Evolutionary conservation across 2,888 invertebrate species (phyloP), one percentile per base, ranked within the genome.

Genomic region (Neoascia interrupta): DNA sequence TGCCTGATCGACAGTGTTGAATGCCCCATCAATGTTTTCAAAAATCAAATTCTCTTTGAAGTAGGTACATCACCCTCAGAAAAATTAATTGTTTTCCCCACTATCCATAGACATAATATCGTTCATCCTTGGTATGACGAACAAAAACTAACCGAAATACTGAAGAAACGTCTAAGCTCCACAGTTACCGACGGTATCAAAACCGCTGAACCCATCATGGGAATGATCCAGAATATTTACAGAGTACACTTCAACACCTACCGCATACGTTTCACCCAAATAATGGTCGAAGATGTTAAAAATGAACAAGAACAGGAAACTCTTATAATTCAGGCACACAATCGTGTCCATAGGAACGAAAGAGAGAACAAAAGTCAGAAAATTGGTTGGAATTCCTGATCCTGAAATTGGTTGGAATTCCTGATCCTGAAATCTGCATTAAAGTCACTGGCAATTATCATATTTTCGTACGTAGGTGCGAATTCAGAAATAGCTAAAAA

Each of bases 301-400:
- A 28, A 6, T 1, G 43, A 39, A 28, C 6, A 31, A 31, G n/a
- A 23, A 1, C 56, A 43, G 11, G 21, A 43, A 11, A 13, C 31
- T 13, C 21, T 43, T 3, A 41, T 39, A n/a, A 54, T 23, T 11
- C 6, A 54, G 11, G 26, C 37, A 2, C 26, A 39, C n/a, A 54
- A 18, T 6, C 54, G 54, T 3, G 16, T 26, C 1, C 39, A 28
- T 39, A 26, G 39, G n/a, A 39, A 54, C 16, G 39, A 39, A 21
- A 23, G 13, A 16, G 54, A 54, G 10, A 54, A 54, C n/a, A 26
- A 39, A 28, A 13, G 8, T n/a, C 39, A 54, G n/a, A 54, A n/a
- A n/a, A n/a, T n/a, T n/a, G n/a, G n/a, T n/a, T n/a, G n/a, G n/a
- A n/a, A n/a, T n/a, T n/a, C n/a, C n/a, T n/a, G n/a, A n/a, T n/a